Percentiles rank a stretch among this genome's conserved stretches.
phyloP scores from a whole-genome alignment of 2,113 vertebrate genomes.

The Paralichthys olivaceus region DNA sequence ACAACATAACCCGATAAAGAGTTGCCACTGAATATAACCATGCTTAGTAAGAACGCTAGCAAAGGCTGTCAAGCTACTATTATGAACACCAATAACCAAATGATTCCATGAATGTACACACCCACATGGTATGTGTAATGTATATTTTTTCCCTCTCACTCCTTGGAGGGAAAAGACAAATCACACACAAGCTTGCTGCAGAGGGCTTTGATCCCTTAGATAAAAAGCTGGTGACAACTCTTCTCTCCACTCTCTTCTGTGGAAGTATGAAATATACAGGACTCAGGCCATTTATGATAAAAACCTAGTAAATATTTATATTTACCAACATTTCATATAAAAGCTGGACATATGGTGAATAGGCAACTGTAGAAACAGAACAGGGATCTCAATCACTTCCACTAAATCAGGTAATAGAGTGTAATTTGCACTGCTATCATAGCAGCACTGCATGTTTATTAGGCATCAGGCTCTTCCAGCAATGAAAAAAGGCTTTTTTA shows the following conservation, averaged over 20 bases:
- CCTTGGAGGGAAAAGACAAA: slow-evolving; percentile 22
- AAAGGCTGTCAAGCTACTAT: background rate
- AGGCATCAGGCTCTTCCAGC: background rate
- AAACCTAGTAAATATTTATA: too few relatives aligned
- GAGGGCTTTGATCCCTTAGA: slow-evolving; percentile 39
- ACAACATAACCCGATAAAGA: background rate
- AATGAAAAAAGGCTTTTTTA: background rate
- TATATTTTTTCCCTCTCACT: slow-evolving; percentile 10
- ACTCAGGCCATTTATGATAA: background rate
- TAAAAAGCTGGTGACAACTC: slow-evolving; percentile 28
- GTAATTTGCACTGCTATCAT: background rate
- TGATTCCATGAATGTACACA: slow-evolving; percentile 7
- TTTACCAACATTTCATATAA: too few relatives aligned
- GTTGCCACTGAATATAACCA: background rate
- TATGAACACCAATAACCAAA: background rate
- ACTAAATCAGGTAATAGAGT: background rate
- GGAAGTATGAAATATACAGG: slow-evolving; percentile 1
- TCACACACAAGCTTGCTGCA: slow-evolving; percentile 20
- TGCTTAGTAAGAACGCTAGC: background rate
- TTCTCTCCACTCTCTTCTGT: background rate
- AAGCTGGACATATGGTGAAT: too few relatives aligned
- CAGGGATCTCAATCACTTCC: background rate
- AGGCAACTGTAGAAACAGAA: background rate
- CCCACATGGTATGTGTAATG: background rate
- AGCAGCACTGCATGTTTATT: background rate